Percentiles rank a stretch among this genome's conserved stretches.
phyloP scores from a whole-genome alignment of 1,140 invertebrate genomes.

The Rhagoletis pomonella region DNA sequence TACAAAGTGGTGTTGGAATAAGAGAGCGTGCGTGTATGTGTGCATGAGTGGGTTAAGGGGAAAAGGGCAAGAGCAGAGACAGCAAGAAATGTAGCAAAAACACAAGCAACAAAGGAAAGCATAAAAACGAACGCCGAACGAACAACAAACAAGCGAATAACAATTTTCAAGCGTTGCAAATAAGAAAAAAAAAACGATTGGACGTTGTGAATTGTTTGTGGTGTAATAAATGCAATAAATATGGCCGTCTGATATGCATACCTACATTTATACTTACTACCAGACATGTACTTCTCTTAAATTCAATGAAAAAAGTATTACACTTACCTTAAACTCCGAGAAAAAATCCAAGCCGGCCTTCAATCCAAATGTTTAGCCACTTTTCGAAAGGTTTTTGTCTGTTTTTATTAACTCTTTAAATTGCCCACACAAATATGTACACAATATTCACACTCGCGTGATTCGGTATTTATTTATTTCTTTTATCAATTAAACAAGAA shows the following conservation, averaged over 20 bases:
- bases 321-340: no score
- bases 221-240: slow-evolving; percentile 9
- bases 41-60: not conserved
- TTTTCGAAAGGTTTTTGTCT: no score
- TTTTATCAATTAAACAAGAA: not conserved
- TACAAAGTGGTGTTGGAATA: not conserved
- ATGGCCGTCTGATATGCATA: not conserved
- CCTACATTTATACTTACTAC: not conserved
- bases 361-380: no score
- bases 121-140: slow-evolving; percentile 22
- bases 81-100: not conserved
- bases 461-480: no score
- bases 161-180: slow-evolving; percentile 40
- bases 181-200: not conserved
- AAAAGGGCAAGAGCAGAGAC: not conserved
- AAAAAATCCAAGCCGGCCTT: not conserved
- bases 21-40: not conserved
- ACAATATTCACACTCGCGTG: not conserved
- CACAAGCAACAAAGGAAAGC: slow-evolving; percentile 17
- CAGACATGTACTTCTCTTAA: no score
- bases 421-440: not conserved
- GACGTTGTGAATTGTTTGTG: not conserved
- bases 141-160: slow-evolving; percentile 44
- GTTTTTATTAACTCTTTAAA: not conserved
- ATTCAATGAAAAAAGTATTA: no score